These are phyloP conservation scores for Hirtodrosophila duncani DNA, from an alignment of 2,888 invertebrate genomes.

Conservation along the genomic window DNA sequence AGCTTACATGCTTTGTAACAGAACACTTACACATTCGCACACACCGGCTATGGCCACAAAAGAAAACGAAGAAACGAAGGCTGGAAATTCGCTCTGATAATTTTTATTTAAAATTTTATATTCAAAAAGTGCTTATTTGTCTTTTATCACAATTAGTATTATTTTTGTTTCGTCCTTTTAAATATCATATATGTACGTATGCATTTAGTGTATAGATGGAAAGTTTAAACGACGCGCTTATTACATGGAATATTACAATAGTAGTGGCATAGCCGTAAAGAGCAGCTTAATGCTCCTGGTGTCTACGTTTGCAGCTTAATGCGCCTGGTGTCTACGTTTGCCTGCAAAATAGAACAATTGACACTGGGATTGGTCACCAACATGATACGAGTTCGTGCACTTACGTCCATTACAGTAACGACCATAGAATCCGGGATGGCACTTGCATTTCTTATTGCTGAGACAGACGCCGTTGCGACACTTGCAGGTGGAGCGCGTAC, in stretches of 20 bases:
- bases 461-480: slow-evolving; percentile 89
- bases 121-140: too few relatives aligned
- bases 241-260: slow-evolving; percentile 28
- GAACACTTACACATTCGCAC: too few relatives aligned
- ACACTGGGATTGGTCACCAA: background rate
- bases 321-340: slow-evolving; percentile 29
- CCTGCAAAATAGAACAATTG: slow-evolving; percentile 13
- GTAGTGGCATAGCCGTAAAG: too few relatives aligned
- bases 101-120: too few relatives aligned
- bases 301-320: slow-evolving; percentile 20
- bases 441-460: slow-evolving; percentile 84
- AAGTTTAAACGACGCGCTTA: too few relatives aligned
- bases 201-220: slow-evolving; percentile 26
- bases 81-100: too few relatives aligned
- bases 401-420: slow-evolving; percentile 88
- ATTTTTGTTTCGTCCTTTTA: slow-evolving; percentile 56
- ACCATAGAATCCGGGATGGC: slow-evolving; percentile 90
- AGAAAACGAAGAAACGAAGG: too few relatives aligned
- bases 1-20: too few relatives aligned
- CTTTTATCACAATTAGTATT: slow-evolving; percentile 68
- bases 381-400: slow-evolving; percentile 21
- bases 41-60: too few relatives aligned
- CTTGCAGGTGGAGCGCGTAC: slow-evolving; percentile 85
- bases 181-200: slow-evolving; percentile 41
- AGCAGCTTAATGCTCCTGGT: too few relatives aligned